These are phyloP conservation scores for Tenebrio molitor DNA, from an alignment of 1,140 invertebrate genomes.

Conservation along the genomic window DNA sequence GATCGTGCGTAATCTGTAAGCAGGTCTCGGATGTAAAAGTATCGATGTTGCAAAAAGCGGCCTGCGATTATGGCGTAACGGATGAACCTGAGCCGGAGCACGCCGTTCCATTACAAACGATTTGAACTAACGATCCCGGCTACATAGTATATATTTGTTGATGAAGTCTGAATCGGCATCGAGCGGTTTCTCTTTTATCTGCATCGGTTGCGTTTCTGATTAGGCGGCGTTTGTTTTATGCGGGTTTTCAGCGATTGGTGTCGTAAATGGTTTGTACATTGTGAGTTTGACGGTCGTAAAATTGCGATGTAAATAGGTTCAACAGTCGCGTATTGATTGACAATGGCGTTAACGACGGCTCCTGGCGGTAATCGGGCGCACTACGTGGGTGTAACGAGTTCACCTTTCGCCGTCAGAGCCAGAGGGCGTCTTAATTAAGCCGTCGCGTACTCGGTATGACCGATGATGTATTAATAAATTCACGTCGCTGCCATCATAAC, in stretches of 20 bases:
- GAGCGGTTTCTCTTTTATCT: too few species aligned
- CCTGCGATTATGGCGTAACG: too few species aligned
- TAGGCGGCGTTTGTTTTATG: not conserved
- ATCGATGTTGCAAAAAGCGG: too few species aligned
- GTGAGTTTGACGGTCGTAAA: constrained; percentile 16
- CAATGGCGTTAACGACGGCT: constrained; percentile 26
- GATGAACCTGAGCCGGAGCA: too few species aligned
- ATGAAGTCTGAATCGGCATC: not conserved
- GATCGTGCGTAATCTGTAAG: too few species aligned
- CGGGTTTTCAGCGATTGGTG: constrained; percentile 9
- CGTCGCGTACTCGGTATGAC: not conserved
- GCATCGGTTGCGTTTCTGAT: too few species aligned
- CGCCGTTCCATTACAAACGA: not conserved
- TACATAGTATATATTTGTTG: not conserved
- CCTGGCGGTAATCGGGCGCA: not conserved
- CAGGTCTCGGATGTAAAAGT: too few species aligned
- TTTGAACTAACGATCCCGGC: not conserved
- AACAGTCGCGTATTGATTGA: constrained; percentile 1
- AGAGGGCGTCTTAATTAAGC: constrained; percentile 5
- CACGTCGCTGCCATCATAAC: constrained; percentile 51
- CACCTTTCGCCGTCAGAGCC: constrained; percentile 1
- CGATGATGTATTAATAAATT: constrained; percentile 59
- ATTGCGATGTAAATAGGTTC: not conserved
- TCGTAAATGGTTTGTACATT: constrained; percentile 32
- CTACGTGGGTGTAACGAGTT: constrained; percentile 23